Evolutionary conservation across 1,140 invertebrate genomes (phyloP).

Genomic region (Babylonia areolata): DNA sequence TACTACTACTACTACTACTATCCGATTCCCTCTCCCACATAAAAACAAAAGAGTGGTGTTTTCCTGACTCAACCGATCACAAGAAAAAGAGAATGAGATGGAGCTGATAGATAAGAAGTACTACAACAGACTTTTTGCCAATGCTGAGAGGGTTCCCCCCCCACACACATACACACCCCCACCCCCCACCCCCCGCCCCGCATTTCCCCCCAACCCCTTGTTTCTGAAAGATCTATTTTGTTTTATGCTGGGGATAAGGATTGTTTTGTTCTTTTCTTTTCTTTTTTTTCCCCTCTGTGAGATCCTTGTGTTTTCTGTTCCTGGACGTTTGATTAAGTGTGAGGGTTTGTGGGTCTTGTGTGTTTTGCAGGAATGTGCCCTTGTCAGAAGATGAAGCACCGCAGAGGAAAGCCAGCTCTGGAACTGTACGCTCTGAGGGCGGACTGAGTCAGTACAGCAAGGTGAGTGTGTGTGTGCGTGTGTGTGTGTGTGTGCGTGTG

Average conservation of each 20-base stretch:
- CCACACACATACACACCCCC: too few relatives aligned
- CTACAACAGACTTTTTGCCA: not conserved
- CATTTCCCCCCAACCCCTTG: too few relatives aligned
- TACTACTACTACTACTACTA: too few relatives aligned
- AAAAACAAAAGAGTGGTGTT: too few relatives aligned
- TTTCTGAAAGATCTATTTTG: too few relatives aligned
- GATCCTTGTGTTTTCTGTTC: not conserved
- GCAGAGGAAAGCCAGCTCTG: slow-evolving; percentile 64
- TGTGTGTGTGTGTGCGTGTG: not conserved
- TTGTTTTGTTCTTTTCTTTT: not conserved
- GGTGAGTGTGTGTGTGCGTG: slow-evolving; percentile 45
- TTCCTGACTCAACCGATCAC: not conserved
- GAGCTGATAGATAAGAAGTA: not conserved
- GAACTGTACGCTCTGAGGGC: slow-evolving; percentile 68
- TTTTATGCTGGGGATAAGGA: too few relatives aligned
- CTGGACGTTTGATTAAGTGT: not conserved
- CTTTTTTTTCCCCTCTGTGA: not conserved
- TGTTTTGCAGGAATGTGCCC: slow-evolving; percentile 57
- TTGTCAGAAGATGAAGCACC: slow-evolving; percentile 58
- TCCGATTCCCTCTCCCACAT: not conserved
- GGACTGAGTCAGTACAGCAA: slow-evolving; percentile 64
- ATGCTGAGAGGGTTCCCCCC: too few relatives aligned
- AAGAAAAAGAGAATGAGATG: not conserved
- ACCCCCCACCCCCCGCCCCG: too few relatives aligned
- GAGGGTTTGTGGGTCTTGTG: not conserved